phyloP scores from a whole-genome alignment of 2,797 vertebrate genomes.

The Chaenodraco wilsoni region DNA sequence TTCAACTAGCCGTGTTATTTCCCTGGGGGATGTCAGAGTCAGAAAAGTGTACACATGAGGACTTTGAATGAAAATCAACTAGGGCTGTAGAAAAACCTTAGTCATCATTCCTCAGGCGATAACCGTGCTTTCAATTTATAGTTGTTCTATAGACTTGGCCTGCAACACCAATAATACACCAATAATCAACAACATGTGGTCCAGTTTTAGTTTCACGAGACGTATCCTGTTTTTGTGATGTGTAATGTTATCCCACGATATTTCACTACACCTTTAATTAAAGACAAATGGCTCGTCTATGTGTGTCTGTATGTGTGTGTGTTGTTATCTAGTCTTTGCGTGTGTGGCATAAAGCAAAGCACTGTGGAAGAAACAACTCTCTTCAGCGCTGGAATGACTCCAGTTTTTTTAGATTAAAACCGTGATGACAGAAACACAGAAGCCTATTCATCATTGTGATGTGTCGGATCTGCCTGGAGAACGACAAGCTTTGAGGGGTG shows the following conservation, averaged over 20 bases:
- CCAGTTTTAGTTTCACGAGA: not conserved
- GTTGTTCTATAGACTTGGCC: too few species aligned
- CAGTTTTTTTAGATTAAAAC: constrained; percentile 56
- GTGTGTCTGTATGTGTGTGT: not conserved
- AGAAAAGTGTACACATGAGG: too few species aligned
- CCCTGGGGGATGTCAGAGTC: not conserved
- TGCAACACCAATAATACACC: too few species aligned
- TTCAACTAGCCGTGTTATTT: too few species aligned
- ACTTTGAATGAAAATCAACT: too few species aligned
- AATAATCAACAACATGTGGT: not conserved
- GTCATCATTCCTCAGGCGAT: too few species aligned
- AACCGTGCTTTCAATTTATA: too few species aligned
- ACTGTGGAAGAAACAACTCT: constrained; percentile 18
- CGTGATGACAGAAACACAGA: constrained; percentile 52
- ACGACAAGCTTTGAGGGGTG: constrained; percentile 21
- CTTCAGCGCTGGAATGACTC: constrained; percentile 30
- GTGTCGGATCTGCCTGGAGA: constrained; percentile 30
- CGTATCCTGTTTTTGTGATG: not conserved
- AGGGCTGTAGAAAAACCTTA: too few species aligned
- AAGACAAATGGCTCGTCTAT: constrained; percentile 13
- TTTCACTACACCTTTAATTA: constrained; percentile 20
- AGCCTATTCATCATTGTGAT: constrained; percentile 51
- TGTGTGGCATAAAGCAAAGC: constrained; percentile 35
- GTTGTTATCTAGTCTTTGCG: not conserved
- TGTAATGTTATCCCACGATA: not conserved